A percentile compares a stretch with the other conserved stretches of the same genome.
phyloP scores from a whole-genome alignment of 2,113 vertebrate species.

The Bubo bubo region DNA sequence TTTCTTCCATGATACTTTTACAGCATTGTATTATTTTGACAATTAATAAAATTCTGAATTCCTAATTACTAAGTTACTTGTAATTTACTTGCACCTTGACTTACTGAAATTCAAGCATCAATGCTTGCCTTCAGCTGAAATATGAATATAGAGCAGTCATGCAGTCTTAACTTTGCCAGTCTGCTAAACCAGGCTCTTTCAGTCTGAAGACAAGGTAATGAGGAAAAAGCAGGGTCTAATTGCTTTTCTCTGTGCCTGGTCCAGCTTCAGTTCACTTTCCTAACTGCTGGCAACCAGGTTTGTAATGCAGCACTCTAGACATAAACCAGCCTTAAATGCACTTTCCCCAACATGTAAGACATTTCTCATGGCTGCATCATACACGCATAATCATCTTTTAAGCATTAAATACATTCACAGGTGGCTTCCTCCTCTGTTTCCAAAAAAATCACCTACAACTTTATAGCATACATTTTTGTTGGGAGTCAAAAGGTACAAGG shows the following conservation, averaged over 20 bases:
- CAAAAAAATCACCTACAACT: not conserved
- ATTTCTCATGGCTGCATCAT: not conserved
- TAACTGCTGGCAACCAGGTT: not conserved
- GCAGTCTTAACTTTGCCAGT: not conserved
- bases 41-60: not conserved
- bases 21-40: not conserved
- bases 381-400: not conserved
- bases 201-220: not conserved
- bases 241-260: not conserved
- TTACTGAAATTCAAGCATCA: not conserved
- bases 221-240: not conserved
- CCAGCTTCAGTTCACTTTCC: not conserved
- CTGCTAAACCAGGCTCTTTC: not conserved
- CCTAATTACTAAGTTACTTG: not conserved
- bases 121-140: not conserved
- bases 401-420: not conserved
- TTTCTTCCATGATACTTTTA: not conserved
- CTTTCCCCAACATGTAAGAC: not conserved
- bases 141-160: not conserved
- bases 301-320: not conserved
- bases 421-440: not conserved
- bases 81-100: not conserved
- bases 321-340: not conserved
- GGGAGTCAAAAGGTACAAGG: not conserved
- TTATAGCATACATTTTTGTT: not conserved